Percentiles rank a stretch among this genome's conserved stretches.
Conservation (phyloP, 1,140 invertebrate genomes). For the Conus ventricosus region DNA sequence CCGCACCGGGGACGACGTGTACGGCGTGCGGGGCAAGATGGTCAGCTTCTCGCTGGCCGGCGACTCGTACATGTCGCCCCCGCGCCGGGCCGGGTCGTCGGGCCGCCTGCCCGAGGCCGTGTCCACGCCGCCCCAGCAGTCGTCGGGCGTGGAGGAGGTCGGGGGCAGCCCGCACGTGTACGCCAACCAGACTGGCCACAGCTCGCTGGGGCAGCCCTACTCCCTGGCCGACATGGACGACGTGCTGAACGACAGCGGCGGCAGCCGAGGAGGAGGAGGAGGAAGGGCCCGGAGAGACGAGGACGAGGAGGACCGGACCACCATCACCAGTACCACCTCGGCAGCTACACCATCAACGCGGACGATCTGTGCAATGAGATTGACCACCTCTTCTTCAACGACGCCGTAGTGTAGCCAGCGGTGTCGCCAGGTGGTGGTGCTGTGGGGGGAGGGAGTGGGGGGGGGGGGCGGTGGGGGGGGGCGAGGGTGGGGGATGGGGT, state of each 20-base stretch:
- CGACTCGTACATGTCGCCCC: constrained; percentile 12
- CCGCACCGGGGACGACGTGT: constrained; percentile 31
- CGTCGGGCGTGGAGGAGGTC: neutral
- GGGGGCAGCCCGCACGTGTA: constrained; percentile 42
- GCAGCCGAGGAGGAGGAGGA: constrained; percentile 38
- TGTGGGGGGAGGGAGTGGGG: neutral
- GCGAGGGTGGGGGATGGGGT: neutral
- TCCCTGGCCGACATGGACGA: constrained; percentile 65
- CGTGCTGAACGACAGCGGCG: constrained; percentile 52
- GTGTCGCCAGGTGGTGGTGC: neutral
- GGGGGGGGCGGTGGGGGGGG: neutral
- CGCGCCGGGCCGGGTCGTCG: neutral
- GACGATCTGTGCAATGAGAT: constrained; percentile 70
- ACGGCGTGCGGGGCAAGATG: constrained; percentile 31
- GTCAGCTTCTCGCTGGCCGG: constrained; percentile 35
- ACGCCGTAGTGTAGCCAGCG: constrained; percentile 59
- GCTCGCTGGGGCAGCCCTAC: constrained; percentile 59
- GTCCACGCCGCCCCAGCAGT: neutral
- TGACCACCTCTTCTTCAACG: constrained; percentile 69
- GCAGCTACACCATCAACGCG: constrained; percentile 69
- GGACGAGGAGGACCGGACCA: constrained; percentile 53
- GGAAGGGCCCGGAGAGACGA: constrained; percentile 40
- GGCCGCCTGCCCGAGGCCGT: neutral
- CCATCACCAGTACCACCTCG: constrained; percentile 64
- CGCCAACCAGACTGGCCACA: constrained; percentile 50